phyloP scores from a whole-genome alignment of 2,797 vertebrate genomes.

The Helicolenus hilgendorfi region DNA sequence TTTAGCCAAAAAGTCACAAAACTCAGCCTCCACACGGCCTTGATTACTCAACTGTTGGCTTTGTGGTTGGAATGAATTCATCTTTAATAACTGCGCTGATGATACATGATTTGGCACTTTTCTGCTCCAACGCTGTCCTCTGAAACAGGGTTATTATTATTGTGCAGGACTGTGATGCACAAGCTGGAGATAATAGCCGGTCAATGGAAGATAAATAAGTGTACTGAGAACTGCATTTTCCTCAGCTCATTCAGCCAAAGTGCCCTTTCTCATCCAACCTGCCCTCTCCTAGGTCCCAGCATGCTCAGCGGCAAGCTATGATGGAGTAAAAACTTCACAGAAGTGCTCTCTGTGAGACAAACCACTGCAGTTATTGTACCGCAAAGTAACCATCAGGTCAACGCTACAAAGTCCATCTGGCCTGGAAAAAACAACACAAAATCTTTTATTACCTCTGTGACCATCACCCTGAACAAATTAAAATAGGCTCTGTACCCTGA shows the following conservation, averaged over 20 bases:
- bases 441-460: neutral
- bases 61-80: constrained; percentile 62
- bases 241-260: constrained; percentile 32
- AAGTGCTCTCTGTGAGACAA: neutral
- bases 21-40: constrained; percentile 47
- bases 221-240: constrained; percentile 6
- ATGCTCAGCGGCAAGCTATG: neutral
- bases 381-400: neutral
- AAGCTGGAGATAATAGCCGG: constrained; percentile 42
- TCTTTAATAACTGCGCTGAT: constrained; percentile 43
- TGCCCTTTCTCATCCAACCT: constrained; percentile 15
- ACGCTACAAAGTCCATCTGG: neutral
- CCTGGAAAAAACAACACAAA: neutral
- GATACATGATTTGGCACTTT: constrained; percentile 55
- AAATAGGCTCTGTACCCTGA: neutral
- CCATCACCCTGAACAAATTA: neutral
- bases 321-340: neutral
- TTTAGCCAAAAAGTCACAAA: constrained; percentile 65
- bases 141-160: constrained; percentile 27
- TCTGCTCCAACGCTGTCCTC: neutral
- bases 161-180: constrained; percentile 14
- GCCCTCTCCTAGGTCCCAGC: neutral
- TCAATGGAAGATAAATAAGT: constrained; percentile 37
- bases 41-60: constrained; percentile 71
- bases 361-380: neutral